These are phyloP conservation scores for Amblyopsis rosae DNA, from an alignment of 2,113 vertebrate species.

Conservation along the genomic window DNA sequence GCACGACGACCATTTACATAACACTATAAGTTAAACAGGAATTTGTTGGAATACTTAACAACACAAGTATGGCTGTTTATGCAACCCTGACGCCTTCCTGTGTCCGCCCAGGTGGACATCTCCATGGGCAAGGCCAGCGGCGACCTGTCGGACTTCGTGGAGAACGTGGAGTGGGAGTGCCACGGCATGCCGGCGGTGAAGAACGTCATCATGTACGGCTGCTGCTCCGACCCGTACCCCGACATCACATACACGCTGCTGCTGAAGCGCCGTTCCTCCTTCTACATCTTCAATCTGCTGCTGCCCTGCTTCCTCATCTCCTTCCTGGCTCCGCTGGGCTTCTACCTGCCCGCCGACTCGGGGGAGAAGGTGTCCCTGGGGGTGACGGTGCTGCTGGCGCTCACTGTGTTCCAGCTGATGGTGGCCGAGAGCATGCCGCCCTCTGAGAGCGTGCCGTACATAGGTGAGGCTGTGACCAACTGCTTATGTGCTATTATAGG, in stretches of 20 bases:
- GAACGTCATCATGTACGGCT: constrained; percentile 93
- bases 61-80: background rate
- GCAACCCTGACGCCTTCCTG: background rate
- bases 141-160: constrained; percentile 93
- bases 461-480: constrained; percentile 77
- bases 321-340: constrained; percentile 93
- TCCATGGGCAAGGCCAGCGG: constrained; percentile 86
- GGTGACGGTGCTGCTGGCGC: constrained; percentile 92
- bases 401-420: constrained; percentile 97
- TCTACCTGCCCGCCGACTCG: constrained; percentile 96
- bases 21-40: too few relatives aligned
- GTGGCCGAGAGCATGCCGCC: constrained; percentile 99
- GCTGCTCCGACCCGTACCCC: constrained; percentile 96
- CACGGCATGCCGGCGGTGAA: constrained; percentile 93
- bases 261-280: constrained; percentile 92
- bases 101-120: constrained; percentile 75
- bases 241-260: constrained; percentile 94
- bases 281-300: constrained; percentile 96
- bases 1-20: too few relatives aligned
- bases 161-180: constrained; percentile 98
- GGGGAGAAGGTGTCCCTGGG: constrained; percentile 97
- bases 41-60: too few relatives aligned
- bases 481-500: too few relatives aligned
- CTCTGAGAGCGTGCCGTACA: constrained; percentile 93
- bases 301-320: constrained; percentile 96